phyloP scores from a whole-genome alignment of 53 echinoderm and acorn worm genomes.

The Stichopus horrens region DNA sequence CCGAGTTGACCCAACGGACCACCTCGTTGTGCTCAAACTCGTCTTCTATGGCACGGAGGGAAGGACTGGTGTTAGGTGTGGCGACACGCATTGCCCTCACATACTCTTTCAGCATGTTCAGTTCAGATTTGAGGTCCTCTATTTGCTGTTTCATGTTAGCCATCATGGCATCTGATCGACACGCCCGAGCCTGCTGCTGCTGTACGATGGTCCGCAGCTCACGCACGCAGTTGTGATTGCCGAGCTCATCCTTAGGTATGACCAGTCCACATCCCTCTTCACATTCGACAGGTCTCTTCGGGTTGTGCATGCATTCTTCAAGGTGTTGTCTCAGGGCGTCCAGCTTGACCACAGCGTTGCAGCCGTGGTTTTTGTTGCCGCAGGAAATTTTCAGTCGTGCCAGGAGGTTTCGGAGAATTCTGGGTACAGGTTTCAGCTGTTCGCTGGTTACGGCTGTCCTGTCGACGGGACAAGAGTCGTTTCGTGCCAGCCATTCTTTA shows the following conservation, averaged over 20 bases:
- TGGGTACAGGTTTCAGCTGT: constrained; percentile 92
- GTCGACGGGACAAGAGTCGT: constrained; percentile 95
- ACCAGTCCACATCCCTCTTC: constrained; percentile 91
- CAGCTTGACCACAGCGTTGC: constrained; percentile 74
- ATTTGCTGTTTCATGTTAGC: constrained; percentile 74
- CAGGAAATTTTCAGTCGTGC: constrained; percentile 83
- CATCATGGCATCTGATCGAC: constrained; percentile 73
- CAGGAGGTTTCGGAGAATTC: constrained; percentile 90
- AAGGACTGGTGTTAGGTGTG: constrained; percentile 85
- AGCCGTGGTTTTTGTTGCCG: constrained; percentile 88
- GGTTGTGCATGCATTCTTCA: constrained; percentile 93
- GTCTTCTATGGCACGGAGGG: constrained; percentile 94
- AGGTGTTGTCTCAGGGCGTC: constrained; percentile 82
- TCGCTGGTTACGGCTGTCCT: constrained; percentile 82
- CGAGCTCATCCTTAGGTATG: constrained; percentile 94
- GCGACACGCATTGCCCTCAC: constrained; percentile 90
- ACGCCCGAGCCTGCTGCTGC: constrained; percentile 68
- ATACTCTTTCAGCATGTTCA: constrained; percentile 95
- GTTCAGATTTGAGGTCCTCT: constrained; percentile 76
- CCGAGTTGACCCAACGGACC: constrained; percentile 90
- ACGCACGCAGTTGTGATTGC: constrained; percentile 86
- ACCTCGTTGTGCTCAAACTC: constrained; percentile 96
- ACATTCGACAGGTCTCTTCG: constrained; percentile 91
- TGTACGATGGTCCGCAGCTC: constrained; percentile 79
- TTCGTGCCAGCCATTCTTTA: constrained; percentile 87